Evolutionary conservation across 1,140 invertebrate species (phyloP), one percentile per base, ranked within the genome.

Genomic region (Gonioctena quinquepunctata): DNA sequence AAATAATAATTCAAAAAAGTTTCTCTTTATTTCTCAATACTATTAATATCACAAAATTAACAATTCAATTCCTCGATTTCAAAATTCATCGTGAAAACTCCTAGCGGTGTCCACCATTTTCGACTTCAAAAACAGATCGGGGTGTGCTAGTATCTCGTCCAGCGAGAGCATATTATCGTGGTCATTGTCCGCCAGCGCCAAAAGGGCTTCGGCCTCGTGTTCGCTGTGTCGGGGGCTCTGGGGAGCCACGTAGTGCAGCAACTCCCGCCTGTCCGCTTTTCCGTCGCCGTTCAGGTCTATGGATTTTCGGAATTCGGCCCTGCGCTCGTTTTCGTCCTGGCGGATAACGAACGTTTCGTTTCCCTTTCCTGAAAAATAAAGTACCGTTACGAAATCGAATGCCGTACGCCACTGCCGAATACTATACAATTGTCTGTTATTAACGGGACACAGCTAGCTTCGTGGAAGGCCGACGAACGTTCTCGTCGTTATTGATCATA

Each of bases 11-110:
- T n/a, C n/a, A n/a, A n/a, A n/a, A n/a, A n/a, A n/a, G n/a, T n/a
- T n/a, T n/a, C n/a, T n/a, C n/a, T n/a, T n/a, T n/a, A n/a, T n/a
- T n/a, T n/a, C n/a, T n/a, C n/a, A n/a, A n/a, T n/a, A n/a, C n/a
- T n/a, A n/a, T n/a, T n/a, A n/a, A n/a, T n/a, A n/a, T n/a, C n/a
- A n/a, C n/a, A n/a, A n/a, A n/a, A n/a, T n/a, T n/a, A n/a, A n/a
- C n/a, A n/a, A n/a, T n/a, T n/a, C n/a, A n/a, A n/a, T n/a, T n/a
- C n/a, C n/a, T n/a, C n/a, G n/a, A n/a, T n/a, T n/a, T 77, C 87
- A 92, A 82, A 94, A 94, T 82, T 94, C 93, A 70, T 94, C 92
- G 81, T 94, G 93, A 78, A 94, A 92, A 83, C 90, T 93, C 72
- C 87, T 87, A 11, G 90, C 91, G 1, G 91, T 91, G 75, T 94